A percentile compares a stretch with the other conserved stretches of the same genome.
These are phyloP conservation scores for Rhimphoctona megacephalus DNA, from an alignment of 2,888 invertebrate genomes.

Conservation along the genomic window DNA sequence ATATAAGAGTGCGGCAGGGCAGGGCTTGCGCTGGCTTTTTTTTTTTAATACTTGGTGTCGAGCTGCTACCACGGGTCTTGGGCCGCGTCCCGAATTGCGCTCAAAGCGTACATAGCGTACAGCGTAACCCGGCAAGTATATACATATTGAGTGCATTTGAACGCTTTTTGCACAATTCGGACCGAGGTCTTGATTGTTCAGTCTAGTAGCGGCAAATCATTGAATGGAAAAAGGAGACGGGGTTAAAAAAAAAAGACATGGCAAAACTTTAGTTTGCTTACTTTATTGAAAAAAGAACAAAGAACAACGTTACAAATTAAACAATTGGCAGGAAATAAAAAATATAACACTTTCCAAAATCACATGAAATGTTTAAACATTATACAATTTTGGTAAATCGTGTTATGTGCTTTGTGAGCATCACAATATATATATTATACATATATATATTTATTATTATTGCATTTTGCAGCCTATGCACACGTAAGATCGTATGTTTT, in stretches of 20 bases:
- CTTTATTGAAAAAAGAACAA: slow-evolving; percentile 85
- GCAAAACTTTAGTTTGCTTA: slow-evolving; percentile 76
- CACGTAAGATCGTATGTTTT: slow-evolving; percentile 73
- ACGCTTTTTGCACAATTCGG: no score
- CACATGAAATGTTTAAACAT: slow-evolving; percentile 84
- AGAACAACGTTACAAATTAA: slow-evolving; percentile 84
- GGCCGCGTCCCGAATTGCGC: no score
- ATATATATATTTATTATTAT: slow-evolving; percentile 65
- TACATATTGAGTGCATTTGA: no score
- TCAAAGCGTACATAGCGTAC: no score
- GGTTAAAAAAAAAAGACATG: slow-evolving; percentile 5
- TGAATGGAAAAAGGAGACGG: not conserved
- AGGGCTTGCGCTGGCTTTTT: no score
- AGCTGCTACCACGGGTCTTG: no score
- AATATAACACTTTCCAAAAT: slow-evolving; percentile 85
- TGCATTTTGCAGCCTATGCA: slow-evolving; percentile 80
- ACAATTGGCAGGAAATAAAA: slow-evolving; percentile 84
- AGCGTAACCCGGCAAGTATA: no score
- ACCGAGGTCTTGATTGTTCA: no score
- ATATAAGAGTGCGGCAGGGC: no score
- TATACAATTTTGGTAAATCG: slow-evolving; percentile 73
- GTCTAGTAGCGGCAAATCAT: not conserved
- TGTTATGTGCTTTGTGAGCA: slow-evolving; percentile 84
- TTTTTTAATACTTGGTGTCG: no score
- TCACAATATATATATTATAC: slow-evolving; percentile 80